phyloP scores from a whole-genome alignment of 1,140 invertebrate species.

The Nylanderia fulva region DNA sequence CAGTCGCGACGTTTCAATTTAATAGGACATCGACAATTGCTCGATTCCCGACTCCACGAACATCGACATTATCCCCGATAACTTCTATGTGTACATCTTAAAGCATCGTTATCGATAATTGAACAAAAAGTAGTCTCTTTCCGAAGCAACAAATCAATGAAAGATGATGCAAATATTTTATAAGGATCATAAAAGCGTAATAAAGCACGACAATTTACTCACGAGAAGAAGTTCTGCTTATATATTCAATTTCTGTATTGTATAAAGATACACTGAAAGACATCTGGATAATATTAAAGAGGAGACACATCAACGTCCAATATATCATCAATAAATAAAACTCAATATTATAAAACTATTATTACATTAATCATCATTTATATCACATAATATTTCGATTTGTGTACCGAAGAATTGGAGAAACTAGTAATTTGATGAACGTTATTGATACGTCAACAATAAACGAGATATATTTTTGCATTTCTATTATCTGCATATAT shows the following conservation, averaged over 20 bases:
- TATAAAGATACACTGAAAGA: neutral
- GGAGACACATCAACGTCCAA: neutral
- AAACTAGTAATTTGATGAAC: too few species aligned
- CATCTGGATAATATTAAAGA: neutral
- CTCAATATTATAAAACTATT: neutral
- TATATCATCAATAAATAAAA: neutral
- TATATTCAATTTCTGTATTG: neutral
- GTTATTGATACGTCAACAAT: neutral
- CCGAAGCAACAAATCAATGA: neutral
- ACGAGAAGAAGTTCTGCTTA: too few species aligned
- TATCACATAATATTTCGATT: neutral
- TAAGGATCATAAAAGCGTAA: neutral
- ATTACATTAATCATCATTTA: neutral
- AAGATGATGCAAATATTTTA: neutral
- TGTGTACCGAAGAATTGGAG: neutral
- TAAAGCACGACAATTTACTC: neutral
- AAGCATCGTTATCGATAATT: slow-evolving; percentile 2
- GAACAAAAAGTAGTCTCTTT: neutral
- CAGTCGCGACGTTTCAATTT: slow-evolving; percentile 4
- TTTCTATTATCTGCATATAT: too few species aligned
- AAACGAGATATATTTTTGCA: too few species aligned
- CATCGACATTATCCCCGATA: neutral
- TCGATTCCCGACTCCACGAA: slow-evolving; percentile 13
- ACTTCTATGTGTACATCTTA: slow-evolving; percentile 2
- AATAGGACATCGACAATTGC: slow-evolving; percentile 1